Evolutionary conservation across 2,888 invertebrate species (phyloP).

Genomic region (Oithona nana): DNA sequence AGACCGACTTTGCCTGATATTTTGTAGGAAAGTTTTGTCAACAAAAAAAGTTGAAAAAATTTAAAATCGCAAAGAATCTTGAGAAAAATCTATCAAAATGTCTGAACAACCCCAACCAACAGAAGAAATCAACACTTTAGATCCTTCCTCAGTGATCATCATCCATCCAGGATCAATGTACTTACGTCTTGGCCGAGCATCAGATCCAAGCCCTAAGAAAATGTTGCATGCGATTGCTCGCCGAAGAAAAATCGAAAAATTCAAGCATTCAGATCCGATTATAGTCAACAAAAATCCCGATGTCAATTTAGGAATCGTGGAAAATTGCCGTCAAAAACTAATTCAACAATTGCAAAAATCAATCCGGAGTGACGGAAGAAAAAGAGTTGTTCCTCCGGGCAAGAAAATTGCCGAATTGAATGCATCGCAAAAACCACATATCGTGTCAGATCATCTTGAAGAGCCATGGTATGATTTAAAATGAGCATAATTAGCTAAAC

Average conservation of each 20-base stretch:
- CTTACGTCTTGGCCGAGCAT: conserved; percentile 70
- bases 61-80: too few relatives aligned
- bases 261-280: neutral
- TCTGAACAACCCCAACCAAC: too few relatives aligned
- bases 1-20: too few relatives aligned
- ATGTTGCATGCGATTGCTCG: conserved; percentile 70
- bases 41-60: too few relatives aligned
- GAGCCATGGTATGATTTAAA: too few relatives aligned
- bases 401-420: neutral
- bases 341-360: neutral
- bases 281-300: neutral
- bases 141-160: conserved; percentile 65
- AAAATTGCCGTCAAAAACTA: neutral
- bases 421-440: neutral
- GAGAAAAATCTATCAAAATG: too few relatives aligned
- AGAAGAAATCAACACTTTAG: conserved; percentile 23
- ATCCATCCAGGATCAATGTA: conserved; percentile 84
- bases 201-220: conserved; percentile 65
- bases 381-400: neutral
- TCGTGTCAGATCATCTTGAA: neutral
- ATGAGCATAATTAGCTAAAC: too few relatives aligned
- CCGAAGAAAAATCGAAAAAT: conserved; percentile 25
- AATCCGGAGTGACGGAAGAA: neutral
- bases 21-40: too few relatives aligned
- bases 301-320: neutral